Evolutionary conservation across 2,888 invertebrate genomes (phyloP), one percentile per base, ranked within the genome.

Genomic region (Melipona bicolor): DNA sequence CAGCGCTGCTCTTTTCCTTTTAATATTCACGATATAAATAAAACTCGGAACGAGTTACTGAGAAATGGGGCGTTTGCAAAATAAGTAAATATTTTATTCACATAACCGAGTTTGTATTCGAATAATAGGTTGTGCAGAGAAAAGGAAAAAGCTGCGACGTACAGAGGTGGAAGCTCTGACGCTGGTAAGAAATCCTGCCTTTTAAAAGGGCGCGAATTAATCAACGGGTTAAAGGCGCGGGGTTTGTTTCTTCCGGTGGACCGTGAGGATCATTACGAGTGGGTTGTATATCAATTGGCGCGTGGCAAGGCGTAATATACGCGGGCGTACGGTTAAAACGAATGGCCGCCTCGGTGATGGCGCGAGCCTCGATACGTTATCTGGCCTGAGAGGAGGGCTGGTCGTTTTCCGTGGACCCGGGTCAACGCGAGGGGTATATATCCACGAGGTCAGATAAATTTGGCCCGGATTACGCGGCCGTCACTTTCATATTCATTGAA

Each of bases 401-500:
- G 54, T 62, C 77, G 77, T 79, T 83, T 43, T 77, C 75, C 84
- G 78, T 88, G 86, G 88, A 85, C 83, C 86, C 91, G 83, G 91
- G 86, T 89, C 90, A 86, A 65, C 75, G 83, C 84, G 77, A 87
- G 82, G 87, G 84, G 84, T 87, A 88, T 85, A 89, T 88, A 86
- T 88, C 79, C 82, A 85, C 87, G 87, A 89, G 92, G 90, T 92
- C 91, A 91, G 92, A 94, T 94, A 93, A 93, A 94, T 94, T 93
- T 91, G 85, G 88, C 90, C 88, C 62, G 93, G 93, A 93, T 94
- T 93, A 94, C 92, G 90, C 83, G 86, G 88, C 88, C 92, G 93
- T 94, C 94, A 92, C 93, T 94, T 94, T 93, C 92, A 94, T 93
- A 94, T 94, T 94, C 92, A 92, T 92, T 89, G 92, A 90, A 92